A percentile compares a stretch with the other conserved stretches of the same genome.
phyloP scores from a whole-genome alignment of 2,113 vertebrate genomes.

The Corydoras maculifer region DNA sequence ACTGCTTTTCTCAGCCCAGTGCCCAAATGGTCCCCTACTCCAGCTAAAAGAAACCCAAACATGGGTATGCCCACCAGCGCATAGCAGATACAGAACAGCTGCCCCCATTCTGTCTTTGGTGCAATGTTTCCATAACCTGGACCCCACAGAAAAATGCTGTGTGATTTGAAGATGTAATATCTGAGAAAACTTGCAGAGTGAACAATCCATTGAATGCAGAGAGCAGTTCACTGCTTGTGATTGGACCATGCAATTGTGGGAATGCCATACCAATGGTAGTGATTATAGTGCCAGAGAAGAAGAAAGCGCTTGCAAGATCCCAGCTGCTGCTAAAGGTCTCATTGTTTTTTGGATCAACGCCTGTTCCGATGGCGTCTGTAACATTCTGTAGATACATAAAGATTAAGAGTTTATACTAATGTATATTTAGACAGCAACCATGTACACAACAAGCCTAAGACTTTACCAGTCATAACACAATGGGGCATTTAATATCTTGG shows the following conservation, averaged over 20 bases:
- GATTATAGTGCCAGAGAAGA: slow-evolving; percentile 87
- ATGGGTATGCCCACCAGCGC: slow-evolving; percentile 83
- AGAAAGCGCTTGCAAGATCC: slow-evolving; percentile 82
- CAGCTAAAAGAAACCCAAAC: slow-evolving; percentile 80
- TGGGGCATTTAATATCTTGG: no score
- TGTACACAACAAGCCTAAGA: slow-evolving; percentile 5
- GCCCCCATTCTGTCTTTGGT: slow-evolving; percentile 75
- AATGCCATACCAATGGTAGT: slow-evolving; percentile 72
- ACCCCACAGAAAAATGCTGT: slow-evolving; percentile 30
- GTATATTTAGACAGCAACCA: slow-evolving; percentile 16
- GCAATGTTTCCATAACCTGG: slow-evolving; percentile 83
- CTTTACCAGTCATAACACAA: not conserved
- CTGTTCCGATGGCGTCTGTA: slow-evolving; percentile 66
- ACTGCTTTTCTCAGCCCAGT: slow-evolving; percentile 74
- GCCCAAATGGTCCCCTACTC: slow-evolving; percentile 83
- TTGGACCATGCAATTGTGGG: slow-evolving; percentile 20
- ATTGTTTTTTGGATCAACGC: slow-evolving; percentile 67
- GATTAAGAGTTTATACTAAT: not conserved
- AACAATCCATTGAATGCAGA: slow-evolving; percentile 29
- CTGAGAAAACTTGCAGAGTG: slow-evolving; percentile 19
- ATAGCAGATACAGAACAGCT: slow-evolving; percentile 84
- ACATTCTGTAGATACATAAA: slow-evolving; percentile 62
- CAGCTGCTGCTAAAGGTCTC: slow-evolving; percentile 65
- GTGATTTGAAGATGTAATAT: slow-evolving; percentile 15
- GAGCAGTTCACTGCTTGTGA: slow-evolving; percentile 17